Conservation (phyloP, 2,113 vertebrate genomes). For the Rynchops niger region DNA sequence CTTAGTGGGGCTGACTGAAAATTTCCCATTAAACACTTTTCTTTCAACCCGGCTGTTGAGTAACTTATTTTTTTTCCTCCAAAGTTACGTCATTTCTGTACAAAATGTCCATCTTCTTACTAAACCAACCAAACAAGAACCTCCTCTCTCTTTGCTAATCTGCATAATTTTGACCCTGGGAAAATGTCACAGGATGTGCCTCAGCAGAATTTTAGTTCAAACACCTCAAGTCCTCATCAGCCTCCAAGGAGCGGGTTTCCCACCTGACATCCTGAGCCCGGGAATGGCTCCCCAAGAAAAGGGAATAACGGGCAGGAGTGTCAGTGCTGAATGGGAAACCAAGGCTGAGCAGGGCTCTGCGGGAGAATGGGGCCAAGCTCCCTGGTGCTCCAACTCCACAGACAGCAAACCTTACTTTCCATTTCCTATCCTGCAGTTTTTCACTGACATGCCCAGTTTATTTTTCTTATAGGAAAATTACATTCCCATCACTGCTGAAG, state of each 20-base stretch:
- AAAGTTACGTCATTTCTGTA: constrained; percentile 3
- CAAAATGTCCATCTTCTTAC: not conserved
- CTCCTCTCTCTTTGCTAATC: constrained; percentile 8
- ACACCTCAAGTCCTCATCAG: not conserved
- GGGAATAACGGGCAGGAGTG: not conserved
- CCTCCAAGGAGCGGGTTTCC: not conserved
- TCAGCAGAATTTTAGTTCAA: not conserved
- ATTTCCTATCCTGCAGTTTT: not conserved
- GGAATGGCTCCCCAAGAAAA: not conserved
- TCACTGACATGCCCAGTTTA: not conserved
- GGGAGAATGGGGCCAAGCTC: not conserved
- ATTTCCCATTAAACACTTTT: not conserved
- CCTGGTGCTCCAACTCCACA: not conserved
- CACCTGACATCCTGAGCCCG: not conserved
- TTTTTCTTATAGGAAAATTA: not conserved
- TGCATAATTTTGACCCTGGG: constrained; percentile 24
- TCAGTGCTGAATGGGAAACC: not conserved
- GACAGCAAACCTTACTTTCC: not conserved
- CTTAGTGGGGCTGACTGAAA: not conserved
- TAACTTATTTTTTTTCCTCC: not conserved
- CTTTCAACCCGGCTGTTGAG: not conserved
- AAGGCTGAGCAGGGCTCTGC: not conserved
- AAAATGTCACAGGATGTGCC: constrained; percentile 18
- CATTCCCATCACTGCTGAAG: not conserved
- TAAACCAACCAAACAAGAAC: constrained; percentile 45